phyloP scores from a whole-genome alignment of 2,797 vertebrate species.

The Melanotaenia nigrans region DNA sequence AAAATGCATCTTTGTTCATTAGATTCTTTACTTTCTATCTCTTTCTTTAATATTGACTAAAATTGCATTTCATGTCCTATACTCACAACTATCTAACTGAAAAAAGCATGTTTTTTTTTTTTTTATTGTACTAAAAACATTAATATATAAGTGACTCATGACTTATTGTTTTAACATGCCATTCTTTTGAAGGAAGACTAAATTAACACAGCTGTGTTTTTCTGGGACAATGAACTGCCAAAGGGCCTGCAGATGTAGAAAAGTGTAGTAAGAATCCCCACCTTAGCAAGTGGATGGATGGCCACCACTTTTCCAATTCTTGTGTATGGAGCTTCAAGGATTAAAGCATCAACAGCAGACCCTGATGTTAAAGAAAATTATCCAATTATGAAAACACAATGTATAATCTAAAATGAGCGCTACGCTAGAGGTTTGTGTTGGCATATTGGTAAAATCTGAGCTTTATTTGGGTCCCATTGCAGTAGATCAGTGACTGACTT shows the following conservation, averaged over 20 bases:
- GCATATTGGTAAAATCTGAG: background rate
- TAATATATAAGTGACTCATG: background rate
- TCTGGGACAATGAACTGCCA: background rate
- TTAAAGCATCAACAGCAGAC: conserved; percentile 77
- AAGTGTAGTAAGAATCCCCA: conserved; percentile 48
- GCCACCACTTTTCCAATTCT: conserved; percentile 73
- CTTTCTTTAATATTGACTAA: background rate
- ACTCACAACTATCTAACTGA: too few relatives aligned
- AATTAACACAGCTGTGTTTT: conserved; percentile 1
- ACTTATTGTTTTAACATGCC: background rate
- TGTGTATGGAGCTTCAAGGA: conserved; percentile 87
- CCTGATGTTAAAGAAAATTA: conserved; percentile 43
- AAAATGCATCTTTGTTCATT: background rate
- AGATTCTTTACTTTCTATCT: background rate
- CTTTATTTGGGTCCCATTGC: background rate
- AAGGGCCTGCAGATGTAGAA: conserved; percentile 2
- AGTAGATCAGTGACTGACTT: too few relatives aligned
- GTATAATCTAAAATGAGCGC: too few relatives aligned
- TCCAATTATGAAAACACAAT: background rate
- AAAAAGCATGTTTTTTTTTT: too few relatives aligned
- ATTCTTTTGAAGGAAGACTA: background rate
- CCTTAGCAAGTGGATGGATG: conserved; percentile 74
- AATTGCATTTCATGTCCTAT: background rate
- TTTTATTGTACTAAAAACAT: too few relatives aligned
- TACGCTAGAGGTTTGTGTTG: background rate